A percentile compares a stretch with the other conserved stretches of the same genome.
phyloP scores from a whole-genome alignment of 2,113 vertebrate species.

The Egretta garzetta region DNA sequence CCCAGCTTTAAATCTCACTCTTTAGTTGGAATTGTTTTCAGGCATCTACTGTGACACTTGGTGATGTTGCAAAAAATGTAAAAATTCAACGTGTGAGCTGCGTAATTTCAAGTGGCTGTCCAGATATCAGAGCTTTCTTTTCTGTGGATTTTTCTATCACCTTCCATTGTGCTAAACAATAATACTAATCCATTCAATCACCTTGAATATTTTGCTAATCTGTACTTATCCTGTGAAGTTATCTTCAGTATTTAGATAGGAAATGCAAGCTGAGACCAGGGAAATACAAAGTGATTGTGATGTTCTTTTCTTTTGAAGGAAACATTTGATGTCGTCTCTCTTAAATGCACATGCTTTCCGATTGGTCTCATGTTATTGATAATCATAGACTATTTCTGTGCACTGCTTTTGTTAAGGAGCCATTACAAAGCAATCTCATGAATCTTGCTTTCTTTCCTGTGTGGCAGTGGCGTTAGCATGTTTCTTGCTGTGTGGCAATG shows the following conservation, averaged over 20 bases:
- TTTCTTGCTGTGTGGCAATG: neutral
- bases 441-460: neutral
- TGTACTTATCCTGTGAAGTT: slow-evolving; percentile 25
- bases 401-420: neutral
- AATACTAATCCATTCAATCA: slow-evolving; percentile 50
- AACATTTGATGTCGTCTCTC: neutral
- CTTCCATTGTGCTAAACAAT: slow-evolving; percentile 57
- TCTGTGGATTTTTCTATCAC: slow-evolving; percentile 39
- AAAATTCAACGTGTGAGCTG: neutral
- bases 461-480: neutral
- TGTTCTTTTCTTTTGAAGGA: neutral
- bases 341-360: neutral
- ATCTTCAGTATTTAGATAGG: slow-evolving; percentile 11
- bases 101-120: slow-evolving; percentile 37
- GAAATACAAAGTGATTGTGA: slow-evolving; percentile 33
- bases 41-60: slow-evolving; percentile 30
- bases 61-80: neutral
- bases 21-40: slow-evolving; percentile 14
- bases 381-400: neutral
- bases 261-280: slow-evolving; percentile 11
- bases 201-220: slow-evolving; percentile 53
- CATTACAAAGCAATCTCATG: neutral
- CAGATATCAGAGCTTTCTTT: slow-evolving; percentile 32
- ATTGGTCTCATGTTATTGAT: neutral
- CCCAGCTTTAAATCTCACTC: slow-evolving; percentile 4